Evolutionary conservation across 2,797 vertebrate genomes (phyloP).

Genomic region (Heterohyrax brucei): DNA sequence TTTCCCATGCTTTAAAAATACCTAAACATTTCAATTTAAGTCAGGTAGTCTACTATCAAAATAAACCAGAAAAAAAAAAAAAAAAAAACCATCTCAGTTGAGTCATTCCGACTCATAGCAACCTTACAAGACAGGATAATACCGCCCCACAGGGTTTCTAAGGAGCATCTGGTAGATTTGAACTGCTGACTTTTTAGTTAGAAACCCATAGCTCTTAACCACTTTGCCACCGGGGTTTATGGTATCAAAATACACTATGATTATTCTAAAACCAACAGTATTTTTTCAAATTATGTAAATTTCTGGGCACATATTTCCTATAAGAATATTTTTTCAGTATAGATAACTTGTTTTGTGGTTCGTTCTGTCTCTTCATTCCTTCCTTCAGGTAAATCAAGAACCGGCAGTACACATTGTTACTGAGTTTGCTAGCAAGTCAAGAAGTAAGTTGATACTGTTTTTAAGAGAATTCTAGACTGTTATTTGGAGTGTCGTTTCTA

Average conservation of each 20-base stretch:
- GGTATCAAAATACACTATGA: conserved; percentile 11
- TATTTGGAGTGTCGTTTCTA: not conserved
- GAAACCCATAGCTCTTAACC: no score
- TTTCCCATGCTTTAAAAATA: not conserved
- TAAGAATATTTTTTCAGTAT: not conserved
- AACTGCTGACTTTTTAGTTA: no score
- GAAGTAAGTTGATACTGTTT: not conserved
- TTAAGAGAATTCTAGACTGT: not conserved
- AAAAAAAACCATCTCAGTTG: no score
- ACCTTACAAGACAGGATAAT: no score
- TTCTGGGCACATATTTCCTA: conserved; percentile 4
- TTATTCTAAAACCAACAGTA: conserved; percentile 19
- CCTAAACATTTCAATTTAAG: conserved; percentile 9
- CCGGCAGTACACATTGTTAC: not conserved
- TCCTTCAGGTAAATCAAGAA: conserved; percentile 40
- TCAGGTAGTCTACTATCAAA: conserved; percentile 14
- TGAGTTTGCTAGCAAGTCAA: conserved; percentile 23
- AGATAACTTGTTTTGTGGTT: not conserved
- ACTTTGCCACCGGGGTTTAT: no score
- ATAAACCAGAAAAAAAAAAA: not conserved
- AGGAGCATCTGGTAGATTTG: no score
- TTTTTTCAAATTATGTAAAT: not conserved
- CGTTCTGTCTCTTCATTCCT: not conserved
- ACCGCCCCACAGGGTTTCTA: no score
- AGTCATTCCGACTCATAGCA: no score